Conservation (phyloP, 2,113 vertebrate species). For the Daubentonia madagascariensis region DNA sequence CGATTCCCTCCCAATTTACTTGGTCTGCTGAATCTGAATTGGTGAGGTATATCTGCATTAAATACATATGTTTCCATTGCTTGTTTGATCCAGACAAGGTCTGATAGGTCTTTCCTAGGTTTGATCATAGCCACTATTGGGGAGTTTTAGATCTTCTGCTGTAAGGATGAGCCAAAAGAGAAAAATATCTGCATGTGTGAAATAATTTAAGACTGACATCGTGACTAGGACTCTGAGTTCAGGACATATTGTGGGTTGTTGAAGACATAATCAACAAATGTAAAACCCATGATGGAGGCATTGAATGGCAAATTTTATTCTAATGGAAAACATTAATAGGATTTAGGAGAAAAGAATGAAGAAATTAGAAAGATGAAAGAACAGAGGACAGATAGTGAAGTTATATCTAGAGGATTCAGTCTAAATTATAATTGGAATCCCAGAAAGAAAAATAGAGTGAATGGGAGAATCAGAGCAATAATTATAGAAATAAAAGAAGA, state of each 20-base stretch:
- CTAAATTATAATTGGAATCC: not conserved
- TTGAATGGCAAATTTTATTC: not conserved
- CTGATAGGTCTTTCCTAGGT: not conserved
- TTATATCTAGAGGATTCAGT: not conserved
- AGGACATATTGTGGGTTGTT: not conserved
- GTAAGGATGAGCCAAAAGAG: not conserved
- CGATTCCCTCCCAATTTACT: not conserved
- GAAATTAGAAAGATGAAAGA: not conserved
- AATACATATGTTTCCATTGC: not conserved
- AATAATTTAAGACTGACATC: not conserved
- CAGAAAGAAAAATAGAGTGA: not conserved
- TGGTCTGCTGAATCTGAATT: not conserved
- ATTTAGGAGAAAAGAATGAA: not conserved
- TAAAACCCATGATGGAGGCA: not conserved
- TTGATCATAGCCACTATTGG: not conserved
- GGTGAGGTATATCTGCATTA: not conserved
- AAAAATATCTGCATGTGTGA: not conserved
- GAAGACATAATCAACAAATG: not conserved
- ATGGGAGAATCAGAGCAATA: not conserved
- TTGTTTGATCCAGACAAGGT: not conserved
- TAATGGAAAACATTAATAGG: not conserved
- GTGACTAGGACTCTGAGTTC: not conserved
- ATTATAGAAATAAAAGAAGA: not conserved
- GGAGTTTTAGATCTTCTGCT: not conserved
- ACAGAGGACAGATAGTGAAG: not conserved